A percentile compares a stretch with the other conserved stretches of the same genome.
Conservation (phyloP, 2,113 vertebrate genomes). For the Scophthalmus maximus region DNA sequence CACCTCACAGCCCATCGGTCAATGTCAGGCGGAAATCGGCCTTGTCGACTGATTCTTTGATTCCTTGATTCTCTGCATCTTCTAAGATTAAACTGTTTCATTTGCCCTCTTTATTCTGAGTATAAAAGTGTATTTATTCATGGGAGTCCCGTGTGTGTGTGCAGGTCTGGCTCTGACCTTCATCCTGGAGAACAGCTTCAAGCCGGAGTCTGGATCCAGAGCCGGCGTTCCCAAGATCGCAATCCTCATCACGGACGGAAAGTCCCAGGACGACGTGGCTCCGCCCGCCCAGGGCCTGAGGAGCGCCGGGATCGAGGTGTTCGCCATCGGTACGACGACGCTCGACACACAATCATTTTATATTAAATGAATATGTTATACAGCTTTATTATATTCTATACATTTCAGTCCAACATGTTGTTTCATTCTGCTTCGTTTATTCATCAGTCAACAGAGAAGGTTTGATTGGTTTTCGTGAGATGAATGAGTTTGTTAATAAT, state of each 20-base stretch:
- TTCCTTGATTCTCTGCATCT: too few relatives aligned
- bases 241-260: conserved; percentile 98
- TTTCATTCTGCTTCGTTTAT: background rate
- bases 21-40: too few relatives aligned
- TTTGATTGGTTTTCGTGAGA: background rate
- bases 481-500: background rate
- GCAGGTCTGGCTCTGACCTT: conserved; percentile 94
- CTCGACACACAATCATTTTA: too few relatives aligned
- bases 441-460: background rate
- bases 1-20: too few relatives aligned
- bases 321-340: conserved; percentile 89
- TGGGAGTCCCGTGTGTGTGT: background rate
- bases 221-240: conserved; percentile 92
- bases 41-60: too few relatives aligned
- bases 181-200: conserved; percentile 97
- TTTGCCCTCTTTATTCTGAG: too few relatives aligned
- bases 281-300: conserved; percentile 90
- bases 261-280: conserved; percentile 96
- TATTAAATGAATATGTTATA: too few relatives aligned
- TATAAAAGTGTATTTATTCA: too few relatives aligned
- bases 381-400: too few relatives aligned
- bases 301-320: conserved; percentile 95
- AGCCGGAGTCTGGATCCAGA: conserved; percentile 90
- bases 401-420: background rate
- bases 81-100: too few relatives aligned